Base-by-base conservation (phyloP, 2,797 vertebrate species). In the Gymnothorax javanicus region DNA sequence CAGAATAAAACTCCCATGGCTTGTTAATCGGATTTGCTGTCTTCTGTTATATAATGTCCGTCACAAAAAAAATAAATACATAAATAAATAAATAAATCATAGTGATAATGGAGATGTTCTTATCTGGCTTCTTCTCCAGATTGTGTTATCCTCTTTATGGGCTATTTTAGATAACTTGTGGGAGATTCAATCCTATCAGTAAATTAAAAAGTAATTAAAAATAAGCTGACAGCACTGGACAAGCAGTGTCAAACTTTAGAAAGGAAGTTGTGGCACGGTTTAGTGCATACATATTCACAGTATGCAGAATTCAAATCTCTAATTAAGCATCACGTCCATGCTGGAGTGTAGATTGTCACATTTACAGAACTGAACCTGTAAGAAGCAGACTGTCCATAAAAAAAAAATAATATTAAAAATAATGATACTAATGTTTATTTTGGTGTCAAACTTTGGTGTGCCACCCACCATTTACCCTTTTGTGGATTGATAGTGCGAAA, bases 11-110 rank as follows among this genome's bases (percentile, higher is more conserved):
- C 20, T 77, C 77, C 71, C 25, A 50, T 43, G 69, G 89, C 17
- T 91, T 94, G 95, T 94, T 91, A 92, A 92, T 94, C 91, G 89
- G 92, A 90, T 87, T 93, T 90, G 90, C 92, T 92, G 90, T 94
- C 86, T 94, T 94, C 87, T 88, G 89, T 90, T 86, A 91, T 90
- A 89, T 91, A 87, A 88, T 91, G 85, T 93, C 91, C 92, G 93
- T 92, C 75, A 85, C 91, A 91, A 93, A 0, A 82, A 64, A 15
- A 60, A n/a, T n/a, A n/a, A n/a, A n/a, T n/a, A n/a, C n/a, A n/a
- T 13, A 13, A 60, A 60, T 60, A 12, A 9, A 71, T 9, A 71
- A 77, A 7, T 77, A 50, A 77, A 43, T 43, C 1, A 43, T 43
- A 43, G 33, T 77, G 27, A 17, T 15, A 77, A 77, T 77, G 27